A percentile compares a stretch with the other conserved stretches of the same genome.
Evolutionary conservation across 2,797 vertebrate species (phyloP).

Genomic region (Aphelocoma californica): DNA sequence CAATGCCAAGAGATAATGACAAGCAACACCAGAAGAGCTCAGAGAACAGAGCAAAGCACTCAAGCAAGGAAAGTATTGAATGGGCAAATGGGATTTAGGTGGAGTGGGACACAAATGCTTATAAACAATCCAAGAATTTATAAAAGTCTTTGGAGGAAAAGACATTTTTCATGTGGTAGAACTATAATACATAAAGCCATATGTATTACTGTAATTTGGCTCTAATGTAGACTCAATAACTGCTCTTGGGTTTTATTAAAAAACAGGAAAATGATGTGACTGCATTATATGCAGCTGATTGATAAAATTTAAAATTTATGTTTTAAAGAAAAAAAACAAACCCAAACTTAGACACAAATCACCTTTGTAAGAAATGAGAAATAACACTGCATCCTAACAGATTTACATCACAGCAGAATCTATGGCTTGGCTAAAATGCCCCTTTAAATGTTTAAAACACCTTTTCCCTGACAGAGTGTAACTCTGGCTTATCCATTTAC

Average conservation of each 20-base stretch:
- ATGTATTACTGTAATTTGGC: background rate
- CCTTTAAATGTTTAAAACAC: background rate
- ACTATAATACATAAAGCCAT: background rate
- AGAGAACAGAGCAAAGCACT: background rate
- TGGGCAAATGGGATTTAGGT: background rate
- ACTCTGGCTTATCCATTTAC: background rate
- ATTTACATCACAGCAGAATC: background rate
- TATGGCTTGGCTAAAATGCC: background rate
- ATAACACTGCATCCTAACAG: background rate
- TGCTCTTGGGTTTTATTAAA: background rate
- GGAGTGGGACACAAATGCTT: slow-evolving; percentile 7
- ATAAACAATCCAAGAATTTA: background rate
- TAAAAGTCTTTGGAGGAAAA: background rate
- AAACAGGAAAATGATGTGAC: background rate
- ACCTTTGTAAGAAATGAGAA: background rate
- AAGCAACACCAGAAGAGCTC: background rate
- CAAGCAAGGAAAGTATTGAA: background rate
- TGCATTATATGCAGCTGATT: background rate
- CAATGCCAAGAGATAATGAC: background rate
- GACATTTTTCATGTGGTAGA: background rate
- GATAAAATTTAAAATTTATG: background rate
- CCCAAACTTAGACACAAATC: background rate
- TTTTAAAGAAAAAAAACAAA: background rate
- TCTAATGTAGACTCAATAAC: background rate
- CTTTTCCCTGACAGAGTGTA: background rate